phyloP scores from a whole-genome alignment of 92 coral and sea anemone species.

The Epizoanthus stellaris region DNA sequence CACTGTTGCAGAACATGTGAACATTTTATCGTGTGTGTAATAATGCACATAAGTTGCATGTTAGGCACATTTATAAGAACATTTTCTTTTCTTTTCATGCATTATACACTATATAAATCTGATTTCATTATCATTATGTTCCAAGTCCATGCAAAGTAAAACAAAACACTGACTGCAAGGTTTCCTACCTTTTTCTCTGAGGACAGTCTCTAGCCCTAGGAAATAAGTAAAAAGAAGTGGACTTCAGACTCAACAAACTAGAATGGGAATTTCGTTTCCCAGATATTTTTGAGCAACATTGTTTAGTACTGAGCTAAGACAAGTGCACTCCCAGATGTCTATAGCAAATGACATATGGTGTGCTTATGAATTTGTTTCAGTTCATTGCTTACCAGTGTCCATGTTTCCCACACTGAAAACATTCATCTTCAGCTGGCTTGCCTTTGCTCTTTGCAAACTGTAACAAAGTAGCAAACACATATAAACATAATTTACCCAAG shows the following conservation, averaged over 20 bases:
- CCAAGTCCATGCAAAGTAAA: too few species aligned
- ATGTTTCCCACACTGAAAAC: slow-evolving; percentile 89
- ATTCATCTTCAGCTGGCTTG: slow-evolving; percentile 95
- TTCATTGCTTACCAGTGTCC: slow-evolving; percentile 89
- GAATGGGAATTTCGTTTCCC: not conserved
- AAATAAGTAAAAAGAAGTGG: not conserved
- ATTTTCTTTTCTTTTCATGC: too few species aligned
- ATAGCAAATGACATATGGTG: not conserved
- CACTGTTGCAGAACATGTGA: too few species aligned
- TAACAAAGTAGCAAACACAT: not conserved
- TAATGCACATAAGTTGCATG: too few species aligned
- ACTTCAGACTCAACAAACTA: not conserved
- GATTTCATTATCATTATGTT: too few species aligned
- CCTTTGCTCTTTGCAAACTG: slow-evolving; percentile 95
- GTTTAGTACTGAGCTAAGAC: not conserved
- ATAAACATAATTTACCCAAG: not conserved
- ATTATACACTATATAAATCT: too few species aligned
- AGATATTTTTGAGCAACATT: not conserved
- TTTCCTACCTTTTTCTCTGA: slow-evolving; percentile 71
- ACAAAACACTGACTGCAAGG: not conserved
- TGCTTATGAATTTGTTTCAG: not conserved
- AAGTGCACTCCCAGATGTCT: not conserved
- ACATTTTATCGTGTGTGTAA: too few species aligned
- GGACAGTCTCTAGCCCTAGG: slow-evolving; percentile 98
- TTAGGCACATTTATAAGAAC: too few species aligned